phyloP scores from a whole-genome alignment of 2,113 vertebrate genomes.

The Regulus satrapa region DNA sequence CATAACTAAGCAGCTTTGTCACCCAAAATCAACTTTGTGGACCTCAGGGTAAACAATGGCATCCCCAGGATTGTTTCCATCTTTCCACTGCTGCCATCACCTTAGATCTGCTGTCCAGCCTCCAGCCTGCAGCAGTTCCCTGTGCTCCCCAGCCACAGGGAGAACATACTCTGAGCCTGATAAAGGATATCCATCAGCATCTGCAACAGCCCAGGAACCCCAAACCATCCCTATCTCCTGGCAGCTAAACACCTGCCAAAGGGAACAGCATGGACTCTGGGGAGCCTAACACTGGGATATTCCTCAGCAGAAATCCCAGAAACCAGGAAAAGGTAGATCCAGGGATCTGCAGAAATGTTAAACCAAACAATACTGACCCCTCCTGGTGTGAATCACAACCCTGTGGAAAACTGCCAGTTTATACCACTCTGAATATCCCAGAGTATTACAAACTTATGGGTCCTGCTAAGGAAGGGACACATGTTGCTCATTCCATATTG shows the following conservation, averaged over 20 bases:
- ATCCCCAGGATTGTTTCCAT: not conserved
- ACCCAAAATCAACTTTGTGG: not conserved
- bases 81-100: not conserved
- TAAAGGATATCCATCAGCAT: not conserved
- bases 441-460: not conserved
- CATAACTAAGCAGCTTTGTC: not conserved
- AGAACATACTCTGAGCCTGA: not conserved
- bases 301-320: not conserved
- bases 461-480: not conserved
- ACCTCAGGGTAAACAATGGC: not conserved
- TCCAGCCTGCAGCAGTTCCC: not conserved
- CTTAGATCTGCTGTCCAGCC: not conserved
- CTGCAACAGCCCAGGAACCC: not conserved
- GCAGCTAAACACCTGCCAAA: not conserved
- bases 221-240: not conserved
- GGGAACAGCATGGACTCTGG: not conserved
- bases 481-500: not conserved
- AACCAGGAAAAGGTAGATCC: not conserved
- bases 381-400: not conserved
- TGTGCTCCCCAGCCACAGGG: not conserved
- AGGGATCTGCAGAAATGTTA: not conserved
- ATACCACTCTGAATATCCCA: not conserved
- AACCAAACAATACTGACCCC: not conserved
- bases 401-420: not conserved
- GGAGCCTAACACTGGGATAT: not conserved